Percentiles rank a stretch among this genome's conserved stretches.
phyloP scores from a whole-genome alignment of 2,797 vertebrate genomes.

The Peromyscus attwateri region DNA sequence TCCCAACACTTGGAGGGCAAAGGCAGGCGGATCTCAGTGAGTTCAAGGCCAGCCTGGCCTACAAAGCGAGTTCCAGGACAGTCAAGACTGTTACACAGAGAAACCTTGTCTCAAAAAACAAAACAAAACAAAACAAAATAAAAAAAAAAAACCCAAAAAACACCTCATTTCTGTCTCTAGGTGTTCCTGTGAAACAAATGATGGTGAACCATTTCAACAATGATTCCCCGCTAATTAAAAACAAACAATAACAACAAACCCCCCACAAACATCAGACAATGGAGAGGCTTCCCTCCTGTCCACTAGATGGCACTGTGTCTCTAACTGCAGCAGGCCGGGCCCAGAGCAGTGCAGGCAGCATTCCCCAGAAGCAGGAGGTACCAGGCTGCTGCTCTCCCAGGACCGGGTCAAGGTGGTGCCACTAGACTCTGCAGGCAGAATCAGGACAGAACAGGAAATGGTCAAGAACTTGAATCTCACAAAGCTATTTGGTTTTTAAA shows the following conservation, averaged over 20 bases:
- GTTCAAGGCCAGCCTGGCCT: too few species aligned
- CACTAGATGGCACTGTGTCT: constrained; percentile 79
- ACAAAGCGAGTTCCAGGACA: too few species aligned
- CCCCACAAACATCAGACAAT: background rate
- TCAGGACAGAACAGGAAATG: constrained; percentile 43
- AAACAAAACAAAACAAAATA: too few species aligned
- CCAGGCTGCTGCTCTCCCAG: background rate
- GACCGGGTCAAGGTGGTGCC: background rate
- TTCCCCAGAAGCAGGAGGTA: background rate
- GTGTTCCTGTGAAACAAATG: background rate
- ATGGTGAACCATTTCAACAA: background rate
- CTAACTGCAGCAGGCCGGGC: constrained; percentile 14
- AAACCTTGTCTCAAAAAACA: too few species aligned
- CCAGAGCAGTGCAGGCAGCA: background rate
- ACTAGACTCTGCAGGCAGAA: background rate
- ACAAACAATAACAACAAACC: background rate
- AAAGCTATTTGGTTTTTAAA: constrained; percentile 48
- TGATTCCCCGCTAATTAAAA: background rate
- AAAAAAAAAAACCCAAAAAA: too few species aligned
- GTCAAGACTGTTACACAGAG: too few species aligned
- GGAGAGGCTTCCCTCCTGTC: background rate
- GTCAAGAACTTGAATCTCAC: constrained; percentile 3
- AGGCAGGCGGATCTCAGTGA: too few species aligned
- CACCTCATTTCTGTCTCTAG: background rate
- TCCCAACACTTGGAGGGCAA: too few species aligned